Conservation (phyloP, 2,888 invertebrate genomes). For the Scrobipalpa atriplicella region DNA sequence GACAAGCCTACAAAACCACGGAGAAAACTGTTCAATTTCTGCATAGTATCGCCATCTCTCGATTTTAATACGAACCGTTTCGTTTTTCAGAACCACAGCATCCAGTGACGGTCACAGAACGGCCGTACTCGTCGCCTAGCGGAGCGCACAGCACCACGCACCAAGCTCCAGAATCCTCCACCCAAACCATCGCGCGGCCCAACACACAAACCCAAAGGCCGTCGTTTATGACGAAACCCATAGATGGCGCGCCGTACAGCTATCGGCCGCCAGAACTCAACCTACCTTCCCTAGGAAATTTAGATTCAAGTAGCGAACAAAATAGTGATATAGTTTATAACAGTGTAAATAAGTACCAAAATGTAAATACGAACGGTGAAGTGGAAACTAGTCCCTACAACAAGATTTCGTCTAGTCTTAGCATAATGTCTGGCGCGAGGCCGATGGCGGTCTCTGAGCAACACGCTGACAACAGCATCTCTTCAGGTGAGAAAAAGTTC, state of each 20-base stretch:
- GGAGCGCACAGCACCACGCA: constrained; percentile 52
- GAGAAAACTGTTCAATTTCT: background rate
- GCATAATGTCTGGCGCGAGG: constrained; percentile 73
- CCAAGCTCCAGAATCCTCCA: constrained; percentile 56
- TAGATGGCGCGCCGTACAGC: constrained; percentile 78
- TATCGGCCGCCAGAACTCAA: constrained; percentile 76
- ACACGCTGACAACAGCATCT: constrained; percentile 74
- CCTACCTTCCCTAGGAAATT: constrained; percentile 72
- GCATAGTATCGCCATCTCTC: background rate
- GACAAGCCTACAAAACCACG: background rate
- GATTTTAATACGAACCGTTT: constrained; percentile 14
- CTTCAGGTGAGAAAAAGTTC: constrained; percentile 61
- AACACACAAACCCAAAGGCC: constrained; percentile 72
- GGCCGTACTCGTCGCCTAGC: constrained; percentile 69
- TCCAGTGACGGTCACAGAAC: constrained; percentile 63
- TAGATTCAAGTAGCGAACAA: constrained; percentile 79
- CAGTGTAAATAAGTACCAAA: constrained; percentile 82
- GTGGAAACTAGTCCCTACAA: constrained; percentile 81
- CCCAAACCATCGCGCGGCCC: constrained; percentile 63
- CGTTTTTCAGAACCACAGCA: constrained; percentile 65
- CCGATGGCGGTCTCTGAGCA: constrained; percentile 78
- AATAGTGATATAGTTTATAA: constrained; percentile 82
- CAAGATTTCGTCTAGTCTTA: constrained; percentile 83
- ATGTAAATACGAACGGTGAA: constrained; percentile 76
- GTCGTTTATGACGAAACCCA: constrained; percentile 79